A percentile compares a stretch with the other conserved stretches of the same genome.
Conservation (phyloP, 2,113 vertebrate genomes). For the Tympanuchus pallidicinctus region DNA sequence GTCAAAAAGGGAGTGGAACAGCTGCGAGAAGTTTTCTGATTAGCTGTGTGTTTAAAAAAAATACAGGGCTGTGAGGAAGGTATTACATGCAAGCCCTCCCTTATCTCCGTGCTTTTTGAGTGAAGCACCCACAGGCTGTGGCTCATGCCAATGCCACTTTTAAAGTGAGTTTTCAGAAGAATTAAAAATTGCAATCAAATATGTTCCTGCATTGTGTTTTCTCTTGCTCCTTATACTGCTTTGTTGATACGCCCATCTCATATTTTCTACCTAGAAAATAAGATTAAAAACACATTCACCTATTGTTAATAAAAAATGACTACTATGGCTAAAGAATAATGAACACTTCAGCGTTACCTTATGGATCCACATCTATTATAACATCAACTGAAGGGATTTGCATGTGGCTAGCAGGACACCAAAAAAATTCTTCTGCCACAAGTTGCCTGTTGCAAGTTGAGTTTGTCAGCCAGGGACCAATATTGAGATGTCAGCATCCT, state of each 20-base stretch:
- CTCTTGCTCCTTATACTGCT: slow-evolving; percentile 80
- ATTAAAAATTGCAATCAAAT: slow-evolving; percentile 78
- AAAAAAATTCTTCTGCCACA: not conserved
- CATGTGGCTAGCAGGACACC: not conserved
- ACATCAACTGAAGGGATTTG: not conserved
- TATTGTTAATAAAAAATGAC: not conserved
- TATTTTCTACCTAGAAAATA: slow-evolving; percentile 78
- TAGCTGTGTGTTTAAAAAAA: not conserved
- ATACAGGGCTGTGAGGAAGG: not conserved
- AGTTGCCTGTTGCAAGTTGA: not conserved
- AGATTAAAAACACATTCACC: not conserved
- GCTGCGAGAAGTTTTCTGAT: not conserved
- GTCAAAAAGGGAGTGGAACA: not conserved
- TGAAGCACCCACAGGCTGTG: slow-evolving; percentile 79
- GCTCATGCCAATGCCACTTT: slow-evolving; percentile 72
- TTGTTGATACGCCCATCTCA: slow-evolving; percentile 79
- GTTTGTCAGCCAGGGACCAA: slow-evolving; percentile 9
- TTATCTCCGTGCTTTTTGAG: slow-evolving; percentile 74
- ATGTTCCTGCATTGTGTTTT: slow-evolving; percentile 78
- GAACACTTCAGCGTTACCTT: not conserved
- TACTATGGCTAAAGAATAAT: not conserved
- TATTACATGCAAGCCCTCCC: not conserved
- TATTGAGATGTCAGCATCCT: slow-evolving; percentile 52
- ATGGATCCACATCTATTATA: fast-evolving
- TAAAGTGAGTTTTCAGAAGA: slow-evolving; percentile 80